Evolutionary conservation across 2,797 vertebrate species (phyloP).

Genomic region (Sebastolobus altivelis): DNA sequence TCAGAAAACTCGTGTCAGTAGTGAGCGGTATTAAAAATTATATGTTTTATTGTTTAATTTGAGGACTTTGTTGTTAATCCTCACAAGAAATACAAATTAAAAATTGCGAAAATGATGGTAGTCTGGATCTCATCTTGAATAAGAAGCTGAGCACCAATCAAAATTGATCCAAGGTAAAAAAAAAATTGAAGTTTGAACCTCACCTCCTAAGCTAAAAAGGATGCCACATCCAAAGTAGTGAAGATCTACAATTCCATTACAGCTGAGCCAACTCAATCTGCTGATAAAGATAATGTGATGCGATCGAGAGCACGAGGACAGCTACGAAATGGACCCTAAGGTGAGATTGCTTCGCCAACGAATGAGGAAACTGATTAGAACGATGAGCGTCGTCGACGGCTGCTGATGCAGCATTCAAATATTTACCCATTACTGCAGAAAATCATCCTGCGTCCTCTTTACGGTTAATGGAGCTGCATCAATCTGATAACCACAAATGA

Average conservation of each 20-base stretch:
- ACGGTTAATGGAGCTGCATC: slow-evolving; percentile 16
- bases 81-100: not conserved
- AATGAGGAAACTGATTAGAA: slow-evolving; percentile 1
- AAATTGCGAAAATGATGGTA: not conserved
- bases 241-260: not conserved
- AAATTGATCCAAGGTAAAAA: not conserved
- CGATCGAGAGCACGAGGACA: not conserved
- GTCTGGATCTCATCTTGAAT: not conserved
- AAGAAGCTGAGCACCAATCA: not conserved
- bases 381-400: not conserved
- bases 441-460: slow-evolving; percentile 1
- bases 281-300: not conserved
- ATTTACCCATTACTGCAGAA: slow-evolving; percentile 11
- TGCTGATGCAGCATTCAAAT: slow-evolving; percentile 26
- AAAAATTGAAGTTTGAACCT: not conserved
- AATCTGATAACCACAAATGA: slow-evolving; percentile 21
- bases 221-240: not conserved
- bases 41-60: not conserved
- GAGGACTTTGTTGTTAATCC: not conserved
- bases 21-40: not conserved
- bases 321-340: not conserved
- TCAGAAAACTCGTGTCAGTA: not conserved
- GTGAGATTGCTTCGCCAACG: not conserved
- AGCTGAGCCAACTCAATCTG: not conserved
- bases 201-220: not conserved